These are phyloP conservation scores for Stenodema calcarata DNA, from an alignment of 2,888 invertebrate genomes.

Conservation along the genomic window DNA sequence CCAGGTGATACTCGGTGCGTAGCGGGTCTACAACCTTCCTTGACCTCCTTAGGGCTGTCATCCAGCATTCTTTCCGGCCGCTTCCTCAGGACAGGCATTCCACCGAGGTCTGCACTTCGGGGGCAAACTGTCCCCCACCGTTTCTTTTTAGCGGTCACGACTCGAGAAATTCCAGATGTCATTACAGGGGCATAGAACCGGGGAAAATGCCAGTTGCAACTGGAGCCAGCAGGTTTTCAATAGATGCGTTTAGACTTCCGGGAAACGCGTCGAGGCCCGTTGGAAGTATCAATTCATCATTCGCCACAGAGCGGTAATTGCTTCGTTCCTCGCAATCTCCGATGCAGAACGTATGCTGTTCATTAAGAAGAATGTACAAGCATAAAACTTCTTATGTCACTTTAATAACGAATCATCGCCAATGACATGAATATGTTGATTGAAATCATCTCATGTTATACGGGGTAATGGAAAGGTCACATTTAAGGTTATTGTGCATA, in stretches of 20 bases:
- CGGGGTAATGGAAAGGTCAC: too few relatives aligned
- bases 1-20: background rate
- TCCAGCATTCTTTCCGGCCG: conserved; percentile 5
- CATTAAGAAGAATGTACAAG: too few relatives aligned
- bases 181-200: background rate
- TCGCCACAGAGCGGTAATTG: too few relatives aligned
- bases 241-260: background rate
- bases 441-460: too few relatives aligned
- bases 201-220: background rate
- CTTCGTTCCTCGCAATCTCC: too few relatives aligned
- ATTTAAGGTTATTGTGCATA: too few relatives aligned
- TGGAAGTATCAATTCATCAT: too few relatives aligned
- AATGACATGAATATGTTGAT: too few relatives aligned
- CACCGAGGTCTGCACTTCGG: background rate
- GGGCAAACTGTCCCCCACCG: background rate
- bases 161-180: background rate
- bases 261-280: too few relatives aligned
- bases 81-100: background rate
- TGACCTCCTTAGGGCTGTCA: conserved; percentile 20
- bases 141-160: background rate
- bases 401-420: too few relatives aligned
- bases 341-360: too few relatives aligned
- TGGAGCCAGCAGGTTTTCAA: background rate
- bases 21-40: conserved; percentile 23
- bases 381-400: too few relatives aligned